Base-by-base conservation (phyloP, 2,113 vertebrate genomes). In the Oncorhynchus kisutch region DNA sequence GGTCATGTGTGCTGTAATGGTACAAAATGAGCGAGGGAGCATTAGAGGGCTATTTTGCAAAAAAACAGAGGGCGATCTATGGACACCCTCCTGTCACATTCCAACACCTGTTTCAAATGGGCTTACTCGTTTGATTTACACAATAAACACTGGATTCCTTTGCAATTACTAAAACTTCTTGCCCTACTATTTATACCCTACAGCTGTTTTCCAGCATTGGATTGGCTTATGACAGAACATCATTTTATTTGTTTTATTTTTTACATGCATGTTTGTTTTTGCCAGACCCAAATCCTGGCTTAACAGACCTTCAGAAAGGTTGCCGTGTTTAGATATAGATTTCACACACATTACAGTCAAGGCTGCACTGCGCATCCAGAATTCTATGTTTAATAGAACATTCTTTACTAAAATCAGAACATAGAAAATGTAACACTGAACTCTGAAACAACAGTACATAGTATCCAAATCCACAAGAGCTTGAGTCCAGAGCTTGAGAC, bases 101-200 rank as follows among this genome's bases (percentile, higher is more conserved):
- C 82, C 71, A 70, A 78, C 87, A 88, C 85, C 85, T 88, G 76
- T 83, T 87, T 85, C 70, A 64, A 78, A 79, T 73, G 67, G 74
- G 64, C 82, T 78, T 70, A 70, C 78, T 70, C 84, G 78, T 81
- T 84, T 84, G 81, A 85, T 87, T 84, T 82, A 78, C 75, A 88
- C 74, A 76, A 84, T 84, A 88, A 87, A 83, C 83, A 85, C 74
- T 72, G 66, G 71, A 82, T 85, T 85, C 85, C 80, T 84, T 57
- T 69, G 79, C 81, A 81, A 81, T 82, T 82, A 84, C 77, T 80
- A 70, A 54, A 48, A 68, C 27, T 71, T 74, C 66, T 45, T 69
- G 51, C 68, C 54, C 57, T 62, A 34, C 84, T 87, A 87, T 87
- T 88, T 76, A 85, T 84, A 81, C 68, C 20, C 60, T 27, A 76